Conservation (phyloP, 92 coral and sea anemone species). For the Siderastrea radians region DNA sequence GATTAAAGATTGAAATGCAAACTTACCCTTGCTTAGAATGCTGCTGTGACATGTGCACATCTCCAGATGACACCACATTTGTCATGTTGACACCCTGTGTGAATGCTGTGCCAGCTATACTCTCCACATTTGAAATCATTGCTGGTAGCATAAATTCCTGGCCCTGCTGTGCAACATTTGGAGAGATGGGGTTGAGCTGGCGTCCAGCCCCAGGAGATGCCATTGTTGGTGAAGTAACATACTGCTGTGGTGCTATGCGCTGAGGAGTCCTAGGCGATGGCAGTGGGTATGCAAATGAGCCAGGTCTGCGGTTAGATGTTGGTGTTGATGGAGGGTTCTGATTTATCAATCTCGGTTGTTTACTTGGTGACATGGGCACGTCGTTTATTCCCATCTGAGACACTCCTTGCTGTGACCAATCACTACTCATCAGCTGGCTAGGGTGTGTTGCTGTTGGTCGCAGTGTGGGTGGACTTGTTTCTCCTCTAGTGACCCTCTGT, state of each 20-base stretch:
- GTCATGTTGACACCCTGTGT: slow-evolving; percentile 28
- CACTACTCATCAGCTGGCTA: slow-evolving; percentile 68
- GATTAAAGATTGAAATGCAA: too few species aligned
- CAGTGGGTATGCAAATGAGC: slow-evolving; percentile 93
- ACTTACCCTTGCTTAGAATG: slow-evolving; percentile 79
- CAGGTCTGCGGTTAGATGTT: slow-evolving; percentile 78
- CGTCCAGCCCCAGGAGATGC: slow-evolving; percentile 80
- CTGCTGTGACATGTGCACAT: slow-evolving; percentile 49
- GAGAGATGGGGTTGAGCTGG: slow-evolving; percentile 72
- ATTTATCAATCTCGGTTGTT: slow-evolving; percentile 90
- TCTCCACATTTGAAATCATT: slow-evolving; percentile 68
- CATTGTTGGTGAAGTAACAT: slow-evolving; percentile 91
- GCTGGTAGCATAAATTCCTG: slow-evolving; percentile 80
- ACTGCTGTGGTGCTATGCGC: slow-evolving; percentile 84
- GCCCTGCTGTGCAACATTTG: slow-evolving; percentile 71
- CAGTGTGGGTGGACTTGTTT: slow-evolving; percentile 93
- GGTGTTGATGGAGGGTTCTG: slow-evolving; percentile 85
- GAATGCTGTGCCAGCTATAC: slow-evolving; percentile 45
- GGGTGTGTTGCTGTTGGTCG: slow-evolving; percentile 99
- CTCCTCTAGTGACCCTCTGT: slow-evolving; percentile 72
- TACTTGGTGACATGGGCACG: slow-evolving; percentile 95
- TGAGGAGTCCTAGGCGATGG: slow-evolving; percentile 92
- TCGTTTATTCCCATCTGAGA: slow-evolving; percentile 66
- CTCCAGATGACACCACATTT: background rate
- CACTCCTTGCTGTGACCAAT: slow-evolving; percentile 77